These are phyloP conservation scores for Episyrphus balteatus DNA, from an alignment of 1,140 invertebrate genomes.

Conservation along the genomic window DNA sequence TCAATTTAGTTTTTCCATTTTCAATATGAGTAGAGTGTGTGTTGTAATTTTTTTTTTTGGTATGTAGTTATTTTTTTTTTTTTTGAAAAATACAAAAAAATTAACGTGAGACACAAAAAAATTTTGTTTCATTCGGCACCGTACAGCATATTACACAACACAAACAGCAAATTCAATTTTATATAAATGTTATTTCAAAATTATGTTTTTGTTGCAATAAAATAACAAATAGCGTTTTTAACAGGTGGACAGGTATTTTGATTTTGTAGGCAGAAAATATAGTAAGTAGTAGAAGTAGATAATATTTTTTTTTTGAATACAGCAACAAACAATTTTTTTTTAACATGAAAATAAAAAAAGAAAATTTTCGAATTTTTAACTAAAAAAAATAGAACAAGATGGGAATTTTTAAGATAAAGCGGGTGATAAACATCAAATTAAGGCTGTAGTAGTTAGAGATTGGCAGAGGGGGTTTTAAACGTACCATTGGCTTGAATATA, in stretches of 20 bases:
- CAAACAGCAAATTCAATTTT: neutral
- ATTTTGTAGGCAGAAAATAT: neutral
- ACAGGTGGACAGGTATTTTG: no score
- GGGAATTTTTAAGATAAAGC: neutral
- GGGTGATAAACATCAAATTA: neutral
- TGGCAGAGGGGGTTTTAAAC: slow-evolving; percentile 18
- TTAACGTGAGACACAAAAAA: neutral
- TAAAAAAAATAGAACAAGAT: neutral
- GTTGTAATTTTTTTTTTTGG: neutral
- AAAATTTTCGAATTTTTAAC: neutral
- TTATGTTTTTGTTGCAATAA: neutral
- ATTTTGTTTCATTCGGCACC: neutral
- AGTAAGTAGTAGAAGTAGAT: neutral
- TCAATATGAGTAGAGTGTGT: no score
- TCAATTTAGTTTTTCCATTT: no score
- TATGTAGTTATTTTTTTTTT: neutral
- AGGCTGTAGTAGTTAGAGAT: neutral
- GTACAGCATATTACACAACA: neutral
- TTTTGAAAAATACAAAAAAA: neutral
- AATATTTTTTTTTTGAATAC: neutral
- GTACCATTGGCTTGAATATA: slow-evolving; percentile 74
- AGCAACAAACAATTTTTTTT: neutral
- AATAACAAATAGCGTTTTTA: neutral
- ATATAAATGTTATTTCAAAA: no score
- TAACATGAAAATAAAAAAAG: neutral